Base-by-base conservation (phyloP, 2,113 vertebrate species). In the Atractosteus spatula region DNA sequence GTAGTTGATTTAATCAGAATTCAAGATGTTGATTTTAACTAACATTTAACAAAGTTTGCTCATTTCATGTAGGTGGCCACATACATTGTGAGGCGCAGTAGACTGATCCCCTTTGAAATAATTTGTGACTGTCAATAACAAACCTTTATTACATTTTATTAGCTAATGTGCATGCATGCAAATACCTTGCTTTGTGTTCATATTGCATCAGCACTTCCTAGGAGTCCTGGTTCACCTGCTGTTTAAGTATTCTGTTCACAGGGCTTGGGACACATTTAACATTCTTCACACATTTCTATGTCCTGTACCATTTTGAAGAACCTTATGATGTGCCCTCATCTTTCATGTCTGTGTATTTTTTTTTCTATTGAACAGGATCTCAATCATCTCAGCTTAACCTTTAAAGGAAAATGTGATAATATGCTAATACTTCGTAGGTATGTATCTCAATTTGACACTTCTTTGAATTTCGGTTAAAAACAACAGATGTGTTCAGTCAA, bases 321-420 rank as follows among this genome's bases (percentile, higher is more conserved):
- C 76, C 76, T 79, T 86, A 81, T 84, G 83, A 88, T 87, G 78
- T 79, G 81, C 82, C 85, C 29, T 29, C 29, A 87, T 89, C 85
- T 86, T 84, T 88, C 87, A 89, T 79, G 71, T 81, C 72, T 72
- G 76, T 79, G 80, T 83, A 84, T 84, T 72, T 84, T 88, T 88
- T 83, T 84, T 76, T 76, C 72, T 76, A 44, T 77, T 83, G 77
- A 89, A 87, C 88, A 81, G 85, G 81, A 86, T 86, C 85, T 85
- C 87, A 87, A 89, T 89, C 81, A 69, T 78, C 78, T 76, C 82
- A 80, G 84, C 75, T 87, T 86, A 84, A 78, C 83, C 88, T 89
- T 91, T 89, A 91, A 89, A 88, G 82, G 85, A 85, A 81, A 85
- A 85, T 82, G 83, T 84, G 85, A 91, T 86, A 88, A 87, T 89